Conservation (phyloP, 2,888 invertebrate species). For the Cordylochernes scorpioides region DNA sequence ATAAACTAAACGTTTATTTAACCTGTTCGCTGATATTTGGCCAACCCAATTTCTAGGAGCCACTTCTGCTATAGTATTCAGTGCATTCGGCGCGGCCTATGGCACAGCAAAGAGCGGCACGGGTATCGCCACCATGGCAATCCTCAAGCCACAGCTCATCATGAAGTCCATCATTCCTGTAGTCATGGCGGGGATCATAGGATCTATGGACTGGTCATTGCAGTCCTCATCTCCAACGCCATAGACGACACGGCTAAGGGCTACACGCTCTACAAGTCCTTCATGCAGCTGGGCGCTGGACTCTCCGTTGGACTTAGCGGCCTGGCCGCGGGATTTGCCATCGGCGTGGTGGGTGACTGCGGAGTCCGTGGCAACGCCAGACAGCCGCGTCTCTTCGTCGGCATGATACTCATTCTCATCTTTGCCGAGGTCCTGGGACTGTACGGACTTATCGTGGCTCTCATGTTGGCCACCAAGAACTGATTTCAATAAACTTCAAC, state of each 20-base stretch:
- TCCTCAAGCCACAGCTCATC: constrained; percentile 97
- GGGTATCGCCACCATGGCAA: constrained; percentile 99
- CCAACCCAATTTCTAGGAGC: too few relatives aligned
- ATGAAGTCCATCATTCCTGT: constrained; percentile 99
- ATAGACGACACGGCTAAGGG: too few relatives aligned
- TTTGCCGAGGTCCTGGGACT: constrained; percentile 99
- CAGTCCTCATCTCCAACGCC: constrained; percentile 81
- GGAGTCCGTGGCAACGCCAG: constrained; percentile 97
- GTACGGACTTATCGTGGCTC: constrained; percentile 98
- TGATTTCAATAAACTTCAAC: too few relatives aligned
- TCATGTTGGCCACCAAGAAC: constrained; percentile 94
- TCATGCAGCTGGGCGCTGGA: constrained; percentile 88
- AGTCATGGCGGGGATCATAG: constrained; percentile 99
- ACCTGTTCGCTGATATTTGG: too few relatives aligned
- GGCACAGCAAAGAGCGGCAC: constrained; percentile 99
- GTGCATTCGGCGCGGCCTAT: constrained; percentile 94
- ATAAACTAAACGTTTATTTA: too few relatives aligned
- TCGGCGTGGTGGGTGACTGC: constrained; percentile 97
- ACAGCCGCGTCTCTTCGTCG: constrained; percentile 96
- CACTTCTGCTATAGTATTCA: too few relatives aligned
- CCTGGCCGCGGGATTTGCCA: constrained; percentile 93
- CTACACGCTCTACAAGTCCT: too few relatives aligned
- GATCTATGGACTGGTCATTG: constrained; percentile 96
- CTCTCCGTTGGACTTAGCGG: constrained; percentile 90
- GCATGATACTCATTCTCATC: constrained; percentile 99